Percentiles rank a stretch among this genome's conserved stretches.
phyloP scores from a whole-genome alignment of 1,140 invertebrate genomes.

The Microplitis demolitor region DNA sequence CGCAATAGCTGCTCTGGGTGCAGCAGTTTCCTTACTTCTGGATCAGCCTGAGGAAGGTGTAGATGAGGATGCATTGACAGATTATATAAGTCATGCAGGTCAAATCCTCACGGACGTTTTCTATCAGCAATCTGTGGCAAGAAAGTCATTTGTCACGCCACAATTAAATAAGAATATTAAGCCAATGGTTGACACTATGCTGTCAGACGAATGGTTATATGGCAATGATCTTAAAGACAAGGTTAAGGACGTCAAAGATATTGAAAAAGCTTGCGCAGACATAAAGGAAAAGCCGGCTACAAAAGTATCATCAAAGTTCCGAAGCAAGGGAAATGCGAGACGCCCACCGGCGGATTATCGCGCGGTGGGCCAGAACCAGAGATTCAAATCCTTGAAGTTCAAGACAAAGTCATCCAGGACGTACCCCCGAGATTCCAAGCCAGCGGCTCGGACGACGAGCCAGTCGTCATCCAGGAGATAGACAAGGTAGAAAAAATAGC shows the following conservation, averaged over 20 bases:
- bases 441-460: neutral
- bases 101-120: slow-evolving; percentile 34
- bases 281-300: slow-evolving; percentile 19
- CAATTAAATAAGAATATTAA: slow-evolving; percentile 25
- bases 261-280: slow-evolving; percentile 26
- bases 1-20: slow-evolving; percentile 19
- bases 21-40: slow-evolving; percentile 21
- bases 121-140: slow-evolving; percentile 30
- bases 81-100: slow-evolving; percentile 30
- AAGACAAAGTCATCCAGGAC: slow-evolving; percentile 2
- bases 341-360: slow-evolving; percentile 12
- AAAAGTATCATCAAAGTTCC: neutral
- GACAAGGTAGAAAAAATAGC: slow-evolving; percentile 22
- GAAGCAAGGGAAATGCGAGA: slow-evolving; percentile 22
- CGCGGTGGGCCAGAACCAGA: slow-evolving; percentile 13
- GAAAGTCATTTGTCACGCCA: slow-evolving; percentile 27
- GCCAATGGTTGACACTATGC: slow-evolving; percentile 41
- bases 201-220: slow-evolving; percentile 40
- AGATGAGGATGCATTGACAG: slow-evolving; percentile 13
- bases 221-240: slow-evolving; percentile 20
- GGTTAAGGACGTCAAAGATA: slow-evolving; percentile 24
- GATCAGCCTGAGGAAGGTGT: slow-evolving; percentile 23
- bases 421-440: slow-evolving; percentile 5
- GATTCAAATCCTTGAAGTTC: neutral
- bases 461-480: slow-evolving; percentile 19